Base-by-base conservation (phyloP, 2,888 invertebrate species). In the Siphlonurus alternatus region DNA sequence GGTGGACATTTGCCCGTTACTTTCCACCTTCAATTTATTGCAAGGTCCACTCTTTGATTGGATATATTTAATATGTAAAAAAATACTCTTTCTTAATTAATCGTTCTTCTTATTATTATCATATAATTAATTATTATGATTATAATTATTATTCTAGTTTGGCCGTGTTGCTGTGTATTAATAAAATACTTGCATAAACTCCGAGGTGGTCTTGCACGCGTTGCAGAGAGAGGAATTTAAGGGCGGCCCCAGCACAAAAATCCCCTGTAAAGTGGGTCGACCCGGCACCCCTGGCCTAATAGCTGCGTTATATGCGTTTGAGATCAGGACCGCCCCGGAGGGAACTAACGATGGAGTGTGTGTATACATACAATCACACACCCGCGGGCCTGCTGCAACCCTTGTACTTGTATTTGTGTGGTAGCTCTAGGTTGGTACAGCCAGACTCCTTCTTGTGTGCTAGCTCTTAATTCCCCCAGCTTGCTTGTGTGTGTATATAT, bases 401-500 rank as follows among this genome's bases (percentile, higher is more conserved):
- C 67, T 68, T 67, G 67, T 64, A 66, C 66, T 66, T 66, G 65
- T 67, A 68, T 67, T 68, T 68, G 67, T 69, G 69, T 69, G 68
- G 68, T 69, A 69, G 68, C 59, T 67, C 67, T 69, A 69, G 69
- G 68, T 69, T 69, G 68, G 59, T 67, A 67, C 64, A 66, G 66
- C 67, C 68, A 68, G 68, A 67, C 66, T 68, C 66, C 64, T 67
- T 63, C 63, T 66, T 38, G 38, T 38, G 38, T 38, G 38, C 38
- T 38, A n/a, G n/a, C n/a, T 15, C 38, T 38, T 38, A 38, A 5
- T 15, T 38, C 5, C 38, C 38, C 38, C 38, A 38, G 65, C 64
- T 62, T 64, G 65, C 54, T 62, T 67, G 65, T 66, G 64, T n/a
- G n/a, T n/a, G n/a, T n/a, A n/a, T n/a, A n/a, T n/a, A n/a, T n/a